A percentile compares a stretch with the other conserved stretches of the same genome.
Conservation (phyloP, 2,888 invertebrate genomes). For the Sinelater perroti region DNA sequence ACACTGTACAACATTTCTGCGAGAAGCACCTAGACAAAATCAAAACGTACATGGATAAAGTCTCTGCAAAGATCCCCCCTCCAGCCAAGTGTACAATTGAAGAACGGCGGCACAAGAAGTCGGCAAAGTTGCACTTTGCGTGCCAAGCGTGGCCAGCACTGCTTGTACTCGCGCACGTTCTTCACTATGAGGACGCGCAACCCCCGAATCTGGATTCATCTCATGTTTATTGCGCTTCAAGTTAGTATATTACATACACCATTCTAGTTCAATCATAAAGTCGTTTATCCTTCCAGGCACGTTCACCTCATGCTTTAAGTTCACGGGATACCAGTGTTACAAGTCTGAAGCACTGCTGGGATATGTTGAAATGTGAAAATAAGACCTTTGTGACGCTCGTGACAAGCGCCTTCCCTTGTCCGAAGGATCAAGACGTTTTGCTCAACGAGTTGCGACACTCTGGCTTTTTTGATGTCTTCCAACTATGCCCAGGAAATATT, state of each 20-base stretch:
- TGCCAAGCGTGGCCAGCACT: conserved; percentile 88
- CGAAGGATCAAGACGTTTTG: conserved; percentile 89
- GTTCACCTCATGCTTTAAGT: conserved; percentile 79
- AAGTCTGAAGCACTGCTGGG: conserved; percentile 92
- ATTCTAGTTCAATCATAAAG: too few relatives aligned
- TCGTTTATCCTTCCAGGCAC: conserved; percentile 65
- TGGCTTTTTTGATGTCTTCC: conserved; percentile 93
- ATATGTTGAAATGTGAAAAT: conserved; percentile 90
- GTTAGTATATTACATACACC: conserved; percentile 60
- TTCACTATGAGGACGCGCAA: conserved; percentile 83
- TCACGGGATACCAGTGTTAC: conserved; percentile 84
- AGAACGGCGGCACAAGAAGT: conserved; percentile 86
- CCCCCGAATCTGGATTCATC: conserved; percentile 92
- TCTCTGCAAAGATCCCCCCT: conserved; percentile 84
- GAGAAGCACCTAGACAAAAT: conserved; percentile 94
- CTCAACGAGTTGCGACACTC: conserved; percentile 85
- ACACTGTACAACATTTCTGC: conserved; percentile 94
- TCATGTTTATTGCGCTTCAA: conserved; percentile 94
- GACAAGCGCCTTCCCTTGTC: conserved; percentile 91
- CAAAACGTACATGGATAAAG: conserved; percentile 88
- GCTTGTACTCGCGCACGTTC: conserved; percentile 83
- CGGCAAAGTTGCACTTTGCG: conserved; percentile 87
- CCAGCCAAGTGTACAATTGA: conserved; percentile 95
- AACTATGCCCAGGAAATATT: conserved; percentile 71
- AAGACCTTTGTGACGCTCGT: conserved; percentile 89